Percentiles rank a stretch among this genome's conserved stretches.
These are phyloP conservation scores for Eupelmus urozonus DNA, from an alignment of 2,888 invertebrate species.

Conservation along the genomic window DNA sequence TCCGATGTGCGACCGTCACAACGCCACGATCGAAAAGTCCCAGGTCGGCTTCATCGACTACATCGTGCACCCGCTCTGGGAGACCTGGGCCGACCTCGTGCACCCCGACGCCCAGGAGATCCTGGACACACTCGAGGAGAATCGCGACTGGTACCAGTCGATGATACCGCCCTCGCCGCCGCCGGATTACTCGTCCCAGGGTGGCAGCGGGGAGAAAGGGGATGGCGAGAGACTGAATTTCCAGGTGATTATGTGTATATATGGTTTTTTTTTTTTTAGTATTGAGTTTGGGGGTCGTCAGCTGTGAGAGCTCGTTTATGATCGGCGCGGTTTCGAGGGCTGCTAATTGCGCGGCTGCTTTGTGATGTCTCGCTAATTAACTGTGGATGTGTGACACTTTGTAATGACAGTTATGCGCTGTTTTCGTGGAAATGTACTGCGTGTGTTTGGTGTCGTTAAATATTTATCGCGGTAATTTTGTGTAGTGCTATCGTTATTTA, in stretches of 20 bases:
- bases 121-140: constrained; percentile 97
- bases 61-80: constrained; percentile 99
- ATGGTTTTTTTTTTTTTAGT: background rate
- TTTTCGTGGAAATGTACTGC: no score
- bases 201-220: constrained; percentile 58
- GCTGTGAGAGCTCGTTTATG: no score
- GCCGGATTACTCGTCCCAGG: constrained; percentile 55
- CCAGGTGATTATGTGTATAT: constrained; percentile 81
- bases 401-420: no score
- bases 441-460: no score
- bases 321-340: no score
- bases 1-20: constrained; percentile 99
- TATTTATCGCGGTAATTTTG: no score
- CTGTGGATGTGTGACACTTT: no score
- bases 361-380: no score
- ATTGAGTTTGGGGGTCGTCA: no score
- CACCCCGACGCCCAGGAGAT: constrained; percentile 99
- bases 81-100: constrained; percentile 99
- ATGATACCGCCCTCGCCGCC: constrained; percentile 97
- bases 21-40: constrained; percentile 98
- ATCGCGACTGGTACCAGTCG: constrained; percentile 97
- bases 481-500: no score
- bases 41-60: constrained; percentile 99
- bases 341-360: no score
- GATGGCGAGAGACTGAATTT: constrained; percentile 84